These are phyloP conservation scores for Gymnogyps californianus DNA, from an alignment of 2,113 vertebrate species.

Conservation along the genomic window DNA sequence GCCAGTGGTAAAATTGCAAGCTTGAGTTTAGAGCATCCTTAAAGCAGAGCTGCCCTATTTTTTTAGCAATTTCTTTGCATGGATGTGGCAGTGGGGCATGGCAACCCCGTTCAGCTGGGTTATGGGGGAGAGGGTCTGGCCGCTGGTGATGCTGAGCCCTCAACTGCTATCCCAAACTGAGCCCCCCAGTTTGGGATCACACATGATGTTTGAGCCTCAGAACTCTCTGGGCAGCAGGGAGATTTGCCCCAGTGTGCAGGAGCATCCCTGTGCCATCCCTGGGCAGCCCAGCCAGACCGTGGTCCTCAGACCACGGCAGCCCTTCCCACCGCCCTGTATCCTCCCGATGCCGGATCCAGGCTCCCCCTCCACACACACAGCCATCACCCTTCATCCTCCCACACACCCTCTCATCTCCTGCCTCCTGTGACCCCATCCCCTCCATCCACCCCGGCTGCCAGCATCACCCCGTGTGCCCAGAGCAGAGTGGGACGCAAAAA, in stretches of 20 bases:
- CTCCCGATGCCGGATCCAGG: accelerated
- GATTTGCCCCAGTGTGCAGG: not conserved
- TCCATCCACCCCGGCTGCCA: not conserved
- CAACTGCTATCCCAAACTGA: not conserved
- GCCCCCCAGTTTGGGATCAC: not conserved
- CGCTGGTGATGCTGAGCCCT: not conserved
- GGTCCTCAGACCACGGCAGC: not conserved
- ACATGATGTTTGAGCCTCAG: not conserved
- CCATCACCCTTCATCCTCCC: not conserved
- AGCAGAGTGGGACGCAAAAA: not conserved
- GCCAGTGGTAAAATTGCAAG: not conserved
- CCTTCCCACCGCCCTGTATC: not conserved
- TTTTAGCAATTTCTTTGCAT: not conserved
- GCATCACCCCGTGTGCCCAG: not conserved
- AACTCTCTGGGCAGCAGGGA: not conserved
- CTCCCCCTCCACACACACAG: not conserved
- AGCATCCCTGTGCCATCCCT: not conserved
- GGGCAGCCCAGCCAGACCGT: not conserved
- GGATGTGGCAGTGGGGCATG: not conserved
- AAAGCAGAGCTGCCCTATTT: not conserved
- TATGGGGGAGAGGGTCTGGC: not conserved
- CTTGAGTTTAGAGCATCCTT: not conserved
- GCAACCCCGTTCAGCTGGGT: accelerated
- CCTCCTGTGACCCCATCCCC: no score
- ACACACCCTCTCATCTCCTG: no score